Evolutionary conservation across 2,797 vertebrate genomes (phyloP), one percentile per base, ranked within the genome.

Genomic region (Melopsittacus undulatus): DNA sequence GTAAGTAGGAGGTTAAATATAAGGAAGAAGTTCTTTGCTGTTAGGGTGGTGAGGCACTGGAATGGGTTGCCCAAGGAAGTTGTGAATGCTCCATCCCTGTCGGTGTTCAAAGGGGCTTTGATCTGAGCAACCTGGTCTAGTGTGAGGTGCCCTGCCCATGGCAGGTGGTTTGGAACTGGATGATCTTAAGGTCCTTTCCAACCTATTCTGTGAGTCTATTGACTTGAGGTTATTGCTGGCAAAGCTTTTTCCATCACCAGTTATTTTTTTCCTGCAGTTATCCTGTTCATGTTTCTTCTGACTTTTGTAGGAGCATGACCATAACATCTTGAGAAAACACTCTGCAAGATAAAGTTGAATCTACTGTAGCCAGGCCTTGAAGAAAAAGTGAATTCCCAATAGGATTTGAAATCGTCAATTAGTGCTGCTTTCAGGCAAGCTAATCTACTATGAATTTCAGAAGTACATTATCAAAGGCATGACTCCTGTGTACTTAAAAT

Each of bases 251-350:
- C 61, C 64, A 49, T 82, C 51, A 63, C 51, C 52, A 34, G 45
- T 89, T 82, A 46, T 32, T 90, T 87, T 94, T 78, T 95, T 88
- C 68, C 30, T 87, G 32, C 30, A 42, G 59, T 85, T 92, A 56
- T 64, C 82, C 85, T 72, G 49, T 82, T 92, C 15, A 2, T 64
- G 26, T 74, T 93, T 87, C 72, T 83, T 88, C 61, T 76, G 80
- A 69, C 67, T 82, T 94, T 46, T 86, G 40, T 52, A 48, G 51
- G 43, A 90, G 36, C 24, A 19, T 22, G 18, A 68, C 49, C 38
- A 9, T 59, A 90, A 84, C 34, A 43, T 54, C 91, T 22, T 68
- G 64, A 87, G 72, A 74, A 77, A 80, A 92, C 23, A 42, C 21
- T 82, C 43, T 42, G 42, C 42, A 86, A 90, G 88, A 67, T 90